Evolutionary conservation across 2,888 invertebrate species (phyloP).

Genomic region (Abrostola triplasia): DNA sequence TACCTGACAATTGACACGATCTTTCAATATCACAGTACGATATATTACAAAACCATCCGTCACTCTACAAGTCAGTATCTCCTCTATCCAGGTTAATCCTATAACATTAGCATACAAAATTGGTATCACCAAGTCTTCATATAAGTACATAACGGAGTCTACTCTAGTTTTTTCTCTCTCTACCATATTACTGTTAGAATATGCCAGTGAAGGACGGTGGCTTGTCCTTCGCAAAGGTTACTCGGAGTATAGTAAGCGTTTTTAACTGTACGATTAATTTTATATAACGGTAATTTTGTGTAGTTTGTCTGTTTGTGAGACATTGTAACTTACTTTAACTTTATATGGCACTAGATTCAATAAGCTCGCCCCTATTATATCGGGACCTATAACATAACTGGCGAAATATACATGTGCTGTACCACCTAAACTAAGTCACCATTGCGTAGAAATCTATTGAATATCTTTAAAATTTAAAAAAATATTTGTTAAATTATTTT

Average conservation of each 20-base stretch:
- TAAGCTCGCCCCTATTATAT: too few species aligned
- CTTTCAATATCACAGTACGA: background rate
- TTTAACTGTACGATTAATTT: too few species aligned
- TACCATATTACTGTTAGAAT: too few species aligned
- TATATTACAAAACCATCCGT: background rate
- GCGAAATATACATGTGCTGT: too few species aligned
- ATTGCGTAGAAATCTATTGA: too few species aligned
- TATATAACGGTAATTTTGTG: background rate
- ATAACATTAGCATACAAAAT: conserved; percentile 49
- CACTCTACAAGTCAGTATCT: conserved; percentile 2
- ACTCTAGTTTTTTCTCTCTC: conserved; percentile 20
- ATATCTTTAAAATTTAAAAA: too few species aligned
- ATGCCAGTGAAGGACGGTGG: conserved; percentile 35
- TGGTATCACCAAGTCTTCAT: conserved; percentile 40
- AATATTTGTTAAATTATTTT: too few species aligned
- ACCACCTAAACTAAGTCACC: too few species aligned
- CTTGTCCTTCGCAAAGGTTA: conserved; percentile 40
- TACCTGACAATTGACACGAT: too few species aligned
- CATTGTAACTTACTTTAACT: background rate
- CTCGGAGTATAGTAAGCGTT: background rate
- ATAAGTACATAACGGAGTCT: conserved; percentile 42
- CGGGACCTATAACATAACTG: too few species aligned
- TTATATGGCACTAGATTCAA: too few species aligned
- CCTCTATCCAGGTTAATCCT: conserved; percentile 38
- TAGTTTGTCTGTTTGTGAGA: background rate